These are phyloP conservation scores for Drosophila neoperkinsi DNA, from an alignment of 2,888 invertebrate genomes.

Conservation along the genomic window DNA sequence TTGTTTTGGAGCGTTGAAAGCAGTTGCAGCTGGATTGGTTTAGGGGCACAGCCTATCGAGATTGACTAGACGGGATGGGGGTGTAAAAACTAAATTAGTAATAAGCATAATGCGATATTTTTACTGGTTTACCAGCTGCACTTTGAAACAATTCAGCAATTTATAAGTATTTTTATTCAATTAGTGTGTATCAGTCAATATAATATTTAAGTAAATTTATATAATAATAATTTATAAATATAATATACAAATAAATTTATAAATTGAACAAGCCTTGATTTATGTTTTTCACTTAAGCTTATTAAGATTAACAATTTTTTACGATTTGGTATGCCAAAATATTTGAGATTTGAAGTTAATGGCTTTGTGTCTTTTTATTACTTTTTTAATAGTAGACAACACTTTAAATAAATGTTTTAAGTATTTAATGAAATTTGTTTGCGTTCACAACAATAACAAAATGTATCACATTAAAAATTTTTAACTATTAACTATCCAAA, in stretches of 20 bases:
- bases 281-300: background rate
- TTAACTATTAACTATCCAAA: background rate
- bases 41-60: slow-evolving; percentile 12
- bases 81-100: slow-evolving; percentile 18
- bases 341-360: background rate
- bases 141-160: background rate
- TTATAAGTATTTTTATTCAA: background rate
- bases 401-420: background rate
- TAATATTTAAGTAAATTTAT: too few species aligned
- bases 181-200: too few species aligned
- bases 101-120: background rate
- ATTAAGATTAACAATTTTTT: background rate
- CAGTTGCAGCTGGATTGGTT: slow-evolving; percentile 50
- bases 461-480: background rate
- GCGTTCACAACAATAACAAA: background rate
- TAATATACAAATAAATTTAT: background rate
- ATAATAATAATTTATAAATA: background rate
- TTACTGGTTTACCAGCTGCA: background rate
- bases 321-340: background rate
- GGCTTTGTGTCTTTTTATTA: background rate
- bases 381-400: background rate
- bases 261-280: background rate
- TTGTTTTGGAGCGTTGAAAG: slow-evolving; percentile 37
- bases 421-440: background rate
- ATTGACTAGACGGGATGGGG: slow-evolving; percentile 16